Evolutionary conservation across 2,888 invertebrate species (phyloP), one percentile per base, ranked within the genome.

Genomic region (Acronicta alni): DNA sequence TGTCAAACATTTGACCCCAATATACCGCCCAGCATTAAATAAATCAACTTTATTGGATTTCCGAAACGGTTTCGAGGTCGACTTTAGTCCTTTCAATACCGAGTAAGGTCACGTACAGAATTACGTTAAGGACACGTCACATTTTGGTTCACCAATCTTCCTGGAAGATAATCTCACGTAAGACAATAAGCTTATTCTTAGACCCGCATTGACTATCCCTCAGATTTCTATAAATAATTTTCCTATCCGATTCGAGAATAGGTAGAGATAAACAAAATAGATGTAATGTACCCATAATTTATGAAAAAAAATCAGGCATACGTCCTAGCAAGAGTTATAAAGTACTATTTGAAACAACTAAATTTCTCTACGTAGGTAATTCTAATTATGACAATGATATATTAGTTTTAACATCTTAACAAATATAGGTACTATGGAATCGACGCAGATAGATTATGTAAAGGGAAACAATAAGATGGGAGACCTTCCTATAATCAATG

Each of bases 21-120:
- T 32, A 53, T 37, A 45, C 39, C 17, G 48, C 9, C 55, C 49
- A 37, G 35, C 35, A 35, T 56, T 52, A 35, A 44, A 41, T 59
- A 48, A 46, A 54, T 63, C 45, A 41, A 41, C 16, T 32, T 59
- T 15, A 18, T 46, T 63, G 23, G 43, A 52, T 61, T 56, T 43
- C 17, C 23, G 23, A 30, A 61, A 47, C 46, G 39, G 30, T 56
- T 32, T n/a, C 45, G 30, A 47, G 43, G 47, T 32, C 32, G 12
- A 16, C 23, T 52, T 61, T 46, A 47, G 43, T 26, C 45, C 32
- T 46, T 39, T 52, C 38, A 35, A 49, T 44, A 42, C 23, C 15
- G 26, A 26, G 23, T 43, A 12, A 48, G n/a, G 48, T 56, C 35
- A 23, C 42, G 46, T 35, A 47, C 32, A 48, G 43, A 43, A 48